Base-by-base conservation (phyloP, 2,888 invertebrate species). In the Brachypterus glaber region DNA sequence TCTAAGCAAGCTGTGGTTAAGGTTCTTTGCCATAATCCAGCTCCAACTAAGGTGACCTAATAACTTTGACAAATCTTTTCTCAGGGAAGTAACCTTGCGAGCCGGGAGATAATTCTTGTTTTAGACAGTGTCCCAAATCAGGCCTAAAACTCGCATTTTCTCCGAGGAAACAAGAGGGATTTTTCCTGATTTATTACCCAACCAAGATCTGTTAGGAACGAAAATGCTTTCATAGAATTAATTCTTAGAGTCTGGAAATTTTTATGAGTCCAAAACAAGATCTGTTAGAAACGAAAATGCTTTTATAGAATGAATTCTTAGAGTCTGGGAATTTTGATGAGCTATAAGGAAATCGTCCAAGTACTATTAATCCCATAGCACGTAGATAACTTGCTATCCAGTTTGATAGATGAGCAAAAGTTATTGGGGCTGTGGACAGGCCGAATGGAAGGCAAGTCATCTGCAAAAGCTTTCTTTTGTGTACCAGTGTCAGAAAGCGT, bases 351-450 rank as follows among this genome's bases (percentile, higher is more conserved):
- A 41, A 21, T 53, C 51, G 51, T 54, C 52, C 5, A 52, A 33
- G 17, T 52, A 57, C 35, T 32, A 47, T 37, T 11, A 49, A 37
- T 1, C 39, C 43, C 33, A 17, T 43, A 14, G 35, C 12, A n/a
- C 49, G 34, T 2, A 54, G 37, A 2, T 18, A 11, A 12, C 29
- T 26, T 11, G 50, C 52, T 3, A 51, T 14, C 50, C 52, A 53
- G 35, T 53, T 54, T 27, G 50, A 35, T 8, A 54, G 30, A 3
- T 42, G 24, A 5, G 50, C 45, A 34, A 54, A 54, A 4, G 46
- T 42, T 17, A 37, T 16, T 2, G 53, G 53, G n/a, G n/a, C n/a
- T n/a, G n/a, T n/a, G n/a, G n/a, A n/a, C n/a, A n/a, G n/a, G n/a
- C 41, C 41, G n/a, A n/a, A n/a, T n/a, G n/a, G n/a, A n/a, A n/a